Conservation (phyloP, 1,140 invertebrate genomes). For the Leptinotarsa texana region DNA sequence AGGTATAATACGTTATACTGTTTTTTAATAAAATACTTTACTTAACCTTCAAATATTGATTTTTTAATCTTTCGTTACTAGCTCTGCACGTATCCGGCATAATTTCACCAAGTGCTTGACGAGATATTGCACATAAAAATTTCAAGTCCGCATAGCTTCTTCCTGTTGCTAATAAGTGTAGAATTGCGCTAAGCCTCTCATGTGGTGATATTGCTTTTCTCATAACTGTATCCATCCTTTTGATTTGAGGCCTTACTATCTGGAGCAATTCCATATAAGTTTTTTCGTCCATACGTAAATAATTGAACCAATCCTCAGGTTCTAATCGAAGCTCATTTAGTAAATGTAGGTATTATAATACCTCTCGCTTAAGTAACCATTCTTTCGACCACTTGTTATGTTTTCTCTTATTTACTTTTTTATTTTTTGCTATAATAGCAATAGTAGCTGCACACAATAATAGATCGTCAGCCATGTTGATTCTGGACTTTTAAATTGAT, state of each 20-base stretch:
- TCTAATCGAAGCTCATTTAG: constrained; percentile 42
- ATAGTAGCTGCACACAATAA: constrained; percentile 12
- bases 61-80: constrained; percentile 2
- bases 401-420: constrained; percentile 21
- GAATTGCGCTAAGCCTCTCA: constrained; percentile 30
- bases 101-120: constrained; percentile 26
- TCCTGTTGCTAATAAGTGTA: constrained; percentile 29
- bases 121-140: neutral
- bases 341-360: constrained; percentile 27
- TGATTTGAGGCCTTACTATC: constrained; percentile 45
- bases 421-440: constrained; percentile 9
- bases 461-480: constrained; percentile 19
- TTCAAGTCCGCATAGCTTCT: constrained; percentile 37
- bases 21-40: constrained; percentile 8
- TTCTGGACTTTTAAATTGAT: neutral
- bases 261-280: constrained; percentile 41
- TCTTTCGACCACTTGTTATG: constrained; percentile 17
- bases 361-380: constrained; percentile 30
- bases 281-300: constrained; percentile 40
- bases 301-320: constrained; percentile 42
- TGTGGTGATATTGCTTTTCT: constrained; percentile 32
- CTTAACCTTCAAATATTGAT: neutral
- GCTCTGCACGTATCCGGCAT: constrained; percentile 24
- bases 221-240: constrained; percentile 45
- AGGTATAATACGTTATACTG: constrained; percentile 8